Evolutionary conservation across 2,888 invertebrate species (phyloP).

Genomic region (Parelbella ahira): DNA sequence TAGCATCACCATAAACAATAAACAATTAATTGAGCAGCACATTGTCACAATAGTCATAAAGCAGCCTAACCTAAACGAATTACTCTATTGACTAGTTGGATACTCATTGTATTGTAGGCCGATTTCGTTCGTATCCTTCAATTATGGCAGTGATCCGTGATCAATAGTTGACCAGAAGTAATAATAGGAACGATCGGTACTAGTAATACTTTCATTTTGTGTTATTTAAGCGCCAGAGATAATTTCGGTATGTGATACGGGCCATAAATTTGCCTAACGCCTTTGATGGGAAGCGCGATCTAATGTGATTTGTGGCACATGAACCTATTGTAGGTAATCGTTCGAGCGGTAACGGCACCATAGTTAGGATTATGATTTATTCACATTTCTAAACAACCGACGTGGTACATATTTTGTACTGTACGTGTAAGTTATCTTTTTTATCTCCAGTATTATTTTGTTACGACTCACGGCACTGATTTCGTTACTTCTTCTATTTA

Average conservation of each 20-base stretch:
- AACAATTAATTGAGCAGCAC: neutral
- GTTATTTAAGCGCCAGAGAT: constrained; percentile 45
- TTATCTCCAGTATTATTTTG: no score
- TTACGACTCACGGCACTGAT: neutral
- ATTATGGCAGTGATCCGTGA: constrained; percentile 53
- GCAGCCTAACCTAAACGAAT: no score
- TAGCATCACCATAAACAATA: no score
- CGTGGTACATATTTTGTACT: constrained; percentile 1
- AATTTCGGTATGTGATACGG: constrained; percentile 60
- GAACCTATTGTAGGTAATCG: constrained; percentile 45
- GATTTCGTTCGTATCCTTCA: constrained; percentile 25
- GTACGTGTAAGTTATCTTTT: no score
- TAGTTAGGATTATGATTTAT: constrained; percentile 19
- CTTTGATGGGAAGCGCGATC: constrained; percentile 38
- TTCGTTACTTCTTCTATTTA: neutral
- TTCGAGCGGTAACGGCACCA: constrained; percentile 38
- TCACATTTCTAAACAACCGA: neutral
- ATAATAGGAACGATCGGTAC: constrained; percentile 29
- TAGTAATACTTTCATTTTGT: constrained; percentile 28
- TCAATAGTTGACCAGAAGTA: constrained; percentile 45
- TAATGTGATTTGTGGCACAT: constrained; percentile 45
- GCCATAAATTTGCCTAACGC: constrained; percentile 63
- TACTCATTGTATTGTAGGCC: no score
- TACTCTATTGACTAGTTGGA: no score
- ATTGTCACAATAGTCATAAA: constrained; percentile 5